Percentiles rank a stretch among this genome's conserved stretches.
Conservation (phyloP, 2,797 vertebrate species). For the Artibeus jamaicensis region DNA sequence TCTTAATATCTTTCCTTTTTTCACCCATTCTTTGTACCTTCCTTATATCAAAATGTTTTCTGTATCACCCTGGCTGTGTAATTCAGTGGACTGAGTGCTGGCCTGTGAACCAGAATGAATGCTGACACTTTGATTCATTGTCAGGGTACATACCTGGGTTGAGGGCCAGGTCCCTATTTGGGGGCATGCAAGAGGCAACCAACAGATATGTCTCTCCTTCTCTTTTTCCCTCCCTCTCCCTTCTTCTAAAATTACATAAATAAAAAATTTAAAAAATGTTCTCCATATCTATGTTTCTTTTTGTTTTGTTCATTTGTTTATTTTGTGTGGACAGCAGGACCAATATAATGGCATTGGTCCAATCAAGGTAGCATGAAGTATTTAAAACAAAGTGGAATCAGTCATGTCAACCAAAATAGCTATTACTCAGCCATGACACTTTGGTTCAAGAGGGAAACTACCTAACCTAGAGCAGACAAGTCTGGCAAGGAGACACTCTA, state of each 20-base stretch:
- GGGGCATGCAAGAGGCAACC: not conserved
- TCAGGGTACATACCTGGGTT: not conserved
- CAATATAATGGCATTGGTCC: no score
- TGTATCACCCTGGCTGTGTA: not conserved
- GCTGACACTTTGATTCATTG: not conserved
- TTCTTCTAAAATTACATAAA: not conserved
- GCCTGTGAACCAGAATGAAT: not conserved
- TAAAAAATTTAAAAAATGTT: not conserved
- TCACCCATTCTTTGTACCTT: not conserved
- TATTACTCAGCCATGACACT: no score
- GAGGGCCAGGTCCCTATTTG: not conserved
- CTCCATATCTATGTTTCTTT: not conserved
- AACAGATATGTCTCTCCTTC: not conserved
- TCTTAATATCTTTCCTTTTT: not conserved
- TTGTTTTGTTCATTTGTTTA: not conserved
- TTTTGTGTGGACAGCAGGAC: no score
- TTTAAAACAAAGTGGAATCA: no score
- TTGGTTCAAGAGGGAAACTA: no score
- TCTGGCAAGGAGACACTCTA: no score
- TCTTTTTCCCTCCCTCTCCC: not conserved
- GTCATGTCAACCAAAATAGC: no score
- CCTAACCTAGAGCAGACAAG: no score
- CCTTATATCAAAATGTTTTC: not conserved
- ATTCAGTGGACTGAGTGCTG: not conserved
- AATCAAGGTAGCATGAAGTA: no score